Base-by-base conservation (phyloP, 37 sponge, comb jelly and placozoan genomes). In the Diacarnus erythraeanus region DNA sequence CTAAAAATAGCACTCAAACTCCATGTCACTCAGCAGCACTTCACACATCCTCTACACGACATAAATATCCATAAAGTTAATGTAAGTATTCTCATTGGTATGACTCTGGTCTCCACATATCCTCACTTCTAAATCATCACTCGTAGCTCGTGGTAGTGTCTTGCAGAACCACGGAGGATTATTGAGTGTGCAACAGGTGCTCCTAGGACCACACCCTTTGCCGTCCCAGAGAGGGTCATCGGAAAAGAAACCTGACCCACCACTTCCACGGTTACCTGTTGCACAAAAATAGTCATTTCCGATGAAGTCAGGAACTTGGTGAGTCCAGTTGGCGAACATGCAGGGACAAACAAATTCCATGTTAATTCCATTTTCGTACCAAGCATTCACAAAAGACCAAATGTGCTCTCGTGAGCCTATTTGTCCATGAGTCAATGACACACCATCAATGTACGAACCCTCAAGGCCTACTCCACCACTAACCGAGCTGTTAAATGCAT, bases 301-400 rank as follows among this genome's bases (percentile, higher is more conserved):
- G 20, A 78, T 56, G 40, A 78, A 78, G 2, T 42, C 15, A 3
- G 79, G 79, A 2, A 78, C 37, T 47, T 47, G 51, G 51, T 47
- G 12, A 47, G 51, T 6, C 51, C 51, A 47, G 12, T 47, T 47
- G 51, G 51, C 6, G 12, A 12, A n/a, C 51, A 12, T 15, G 12
- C 51, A 47, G 12, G 51, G 12, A 47, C 51, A 47, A 47, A 47
- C 51, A 47, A 47, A 47, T 15, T 12, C 12, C 51, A 15, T 6
- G 12, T 47, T 12, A 47, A 6, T 47, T 15, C 51, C 51, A 47
- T 6, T 47, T 12, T 47, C 51, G 12, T 47, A 64, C 25, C 42
- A n/a, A 10, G 83, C 73, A 38, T 73, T 63, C 34, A 74, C 83
- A 73, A 82, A 82, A 2, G 83, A 57, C 83, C 83, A 82, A 17